These are phyloP conservation scores for Phortica variegata DNA, from an alignment of 1,140 invertebrate species.

Conservation along the genomic window DNA sequence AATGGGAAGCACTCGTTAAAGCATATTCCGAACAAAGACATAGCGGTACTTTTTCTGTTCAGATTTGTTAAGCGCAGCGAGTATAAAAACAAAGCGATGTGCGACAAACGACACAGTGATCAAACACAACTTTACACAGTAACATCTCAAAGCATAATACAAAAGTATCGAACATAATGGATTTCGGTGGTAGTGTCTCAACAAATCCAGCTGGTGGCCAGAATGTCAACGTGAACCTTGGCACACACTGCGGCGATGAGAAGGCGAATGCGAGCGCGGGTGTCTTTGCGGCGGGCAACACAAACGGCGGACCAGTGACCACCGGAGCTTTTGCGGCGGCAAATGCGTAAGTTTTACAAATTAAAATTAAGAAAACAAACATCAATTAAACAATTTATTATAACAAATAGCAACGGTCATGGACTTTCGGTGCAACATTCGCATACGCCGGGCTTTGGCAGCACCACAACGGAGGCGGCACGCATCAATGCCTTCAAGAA, in stretches of 20 bases:
- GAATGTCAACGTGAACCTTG: constrained; percentile 17
- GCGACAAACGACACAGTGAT: constrained; percentile 8
- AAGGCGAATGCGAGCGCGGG: constrained; percentile 22
- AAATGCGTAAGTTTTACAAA: constrained; percentile 29
- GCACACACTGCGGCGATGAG: constrained; percentile 20
- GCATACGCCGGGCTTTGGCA: constrained; percentile 25
- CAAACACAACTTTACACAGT: constrained; percentile 12
- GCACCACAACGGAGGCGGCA: constrained; percentile 17
- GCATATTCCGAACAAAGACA: neutral
- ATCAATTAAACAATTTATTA: neutral
- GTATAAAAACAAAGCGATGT: neutral
- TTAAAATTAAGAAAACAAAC: neutral
- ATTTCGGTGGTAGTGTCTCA: constrained; percentile 17
- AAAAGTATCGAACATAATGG: constrained; percentile 20
- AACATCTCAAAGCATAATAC: constrained; percentile 15
- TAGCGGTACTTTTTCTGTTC: constrained; percentile 11
- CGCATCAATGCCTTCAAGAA: constrained; percentile 27
- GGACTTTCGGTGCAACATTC: constrained; percentile 28
- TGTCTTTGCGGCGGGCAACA: constrained; percentile 30
- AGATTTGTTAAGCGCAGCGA: neutral
- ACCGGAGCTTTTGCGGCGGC: constrained; percentile 34
- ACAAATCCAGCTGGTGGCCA: constrained; percentile 31
- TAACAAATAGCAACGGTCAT: constrained; percentile 25
- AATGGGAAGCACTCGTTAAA: neutral
- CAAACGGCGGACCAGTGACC: constrained; percentile 24